Base-by-base conservation (phyloP, 2,113 vertebrate genomes). In the Labrus mixtus region DNA sequence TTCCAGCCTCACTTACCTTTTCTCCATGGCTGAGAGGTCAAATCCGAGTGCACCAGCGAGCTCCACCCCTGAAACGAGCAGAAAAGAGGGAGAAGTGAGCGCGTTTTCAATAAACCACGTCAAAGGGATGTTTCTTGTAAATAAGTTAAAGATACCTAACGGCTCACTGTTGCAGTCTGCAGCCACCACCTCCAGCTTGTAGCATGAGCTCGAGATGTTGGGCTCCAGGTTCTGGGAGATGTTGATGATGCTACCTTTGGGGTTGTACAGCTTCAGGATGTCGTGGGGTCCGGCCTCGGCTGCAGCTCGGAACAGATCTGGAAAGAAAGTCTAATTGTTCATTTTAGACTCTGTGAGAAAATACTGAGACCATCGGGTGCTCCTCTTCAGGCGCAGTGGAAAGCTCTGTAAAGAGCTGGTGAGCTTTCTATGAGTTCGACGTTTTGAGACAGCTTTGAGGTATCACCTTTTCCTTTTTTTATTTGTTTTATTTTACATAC, bases 261-360 rank as follows among this genome's bases (percentile, higher is more conserved):
- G 87, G 83, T 93, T 95, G 86, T 95, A 95, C 43, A 95, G 89
- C 75, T 95, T 95, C 82, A 95, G 84, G 73, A 95, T 94, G 88
- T 95, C 94, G 10, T 95, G 90, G 45, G 94, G 93, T 46, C 94
- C 91, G 0, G 95, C 94, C 68, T 95, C 94, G 0, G 94, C 94
- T 37, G 95, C 94, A 19, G 88, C 92, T 55, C 93, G 85, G 81
- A 95, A 95, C 61, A 95, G 83, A 66, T 95, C 94, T 95, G 79
- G 23, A 80, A 79, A 23, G 1, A 50, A 41, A 0, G 15, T 8
- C 5, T 33, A 6, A 1, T 3, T 9, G 10, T 36, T 59, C 6
- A 45, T 66, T 45, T 51, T 22, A 15, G n/a, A 11, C 6, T 20
- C 1, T 33, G 17, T 43, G 17, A 67, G 20, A 41, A 57, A 16